Evolutionary conservation across 2,888 invertebrate genomes (phyloP).

Genomic region (Temnothorax unifasciatus): DNA sequence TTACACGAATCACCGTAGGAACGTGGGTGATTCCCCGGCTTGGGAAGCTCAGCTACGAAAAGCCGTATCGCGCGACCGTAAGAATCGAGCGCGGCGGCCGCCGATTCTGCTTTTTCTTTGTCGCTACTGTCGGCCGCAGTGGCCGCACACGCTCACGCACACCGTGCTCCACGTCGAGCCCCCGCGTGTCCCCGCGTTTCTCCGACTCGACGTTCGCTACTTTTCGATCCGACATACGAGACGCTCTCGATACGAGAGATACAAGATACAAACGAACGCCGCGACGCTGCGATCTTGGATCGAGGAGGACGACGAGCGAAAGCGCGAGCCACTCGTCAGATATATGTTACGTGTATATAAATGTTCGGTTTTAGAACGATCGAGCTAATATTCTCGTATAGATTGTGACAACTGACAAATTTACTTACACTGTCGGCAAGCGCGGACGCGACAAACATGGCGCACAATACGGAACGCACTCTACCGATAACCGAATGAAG

Average conservation of each 20-base stretch:
- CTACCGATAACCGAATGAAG: background rate
- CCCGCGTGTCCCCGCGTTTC: background rate
- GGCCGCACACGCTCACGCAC: background rate
- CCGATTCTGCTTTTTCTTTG: conserved; percentile 72
- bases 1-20: too few species aligned
- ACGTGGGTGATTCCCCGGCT: background rate
- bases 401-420: background rate
- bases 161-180: background rate
- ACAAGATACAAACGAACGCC: background rate
- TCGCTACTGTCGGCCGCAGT: conserved; percentile 55
- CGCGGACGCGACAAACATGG: background rate
- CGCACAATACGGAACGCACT: background rate
- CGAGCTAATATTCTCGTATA: background rate
- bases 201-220: background rate
- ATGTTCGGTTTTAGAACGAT: background rate
- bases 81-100: conserved; percentile 74
- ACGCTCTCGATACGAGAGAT: too few species aligned
- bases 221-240: background rate
- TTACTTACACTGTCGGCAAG: background rate
- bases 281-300: background rate
- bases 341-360: background rate
- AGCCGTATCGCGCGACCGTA: conserved; percentile 71
- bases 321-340: background rate
- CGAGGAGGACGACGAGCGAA: background rate
- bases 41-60: conserved; percentile 47